Conservation (phyloP, 2,888 invertebrate genomes). For the Escarpia spicata region DNA sequence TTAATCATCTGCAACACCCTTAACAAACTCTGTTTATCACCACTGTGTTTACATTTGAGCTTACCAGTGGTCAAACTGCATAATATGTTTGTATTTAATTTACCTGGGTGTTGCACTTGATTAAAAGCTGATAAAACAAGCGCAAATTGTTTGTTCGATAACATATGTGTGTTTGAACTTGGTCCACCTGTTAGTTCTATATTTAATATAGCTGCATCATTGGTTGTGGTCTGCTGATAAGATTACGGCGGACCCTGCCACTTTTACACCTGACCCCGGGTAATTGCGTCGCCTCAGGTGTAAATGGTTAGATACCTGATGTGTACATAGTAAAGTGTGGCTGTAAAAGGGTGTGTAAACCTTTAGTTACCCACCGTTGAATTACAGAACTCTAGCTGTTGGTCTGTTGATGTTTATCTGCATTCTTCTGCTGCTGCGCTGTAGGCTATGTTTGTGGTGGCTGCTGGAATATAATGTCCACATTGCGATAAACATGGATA, state of each 20-base stretch:
- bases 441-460: not conserved
- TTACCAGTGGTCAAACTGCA: not conserved
- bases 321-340: not conserved
- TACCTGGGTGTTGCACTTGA: not conserved
- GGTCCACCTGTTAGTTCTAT: not conserved
- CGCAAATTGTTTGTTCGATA: not conserved
- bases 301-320: not conserved
- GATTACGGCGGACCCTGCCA: not conserved
- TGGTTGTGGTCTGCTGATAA: not conserved
- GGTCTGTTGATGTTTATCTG: not conserved
- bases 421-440: not conserved
- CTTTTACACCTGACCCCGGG: not conserved
- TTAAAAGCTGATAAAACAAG: not conserved
- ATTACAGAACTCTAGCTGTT: not conserved
- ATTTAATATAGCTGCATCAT: not conserved
- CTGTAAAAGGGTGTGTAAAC: not conserved
- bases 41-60: not conserved
- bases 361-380: not conserved
- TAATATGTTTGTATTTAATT: slow-evolving; percentile 13
- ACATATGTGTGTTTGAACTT: not conserved
- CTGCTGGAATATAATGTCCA: not conserved
- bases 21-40: not conserved
- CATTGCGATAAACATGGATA: not conserved
- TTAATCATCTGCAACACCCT: not conserved
- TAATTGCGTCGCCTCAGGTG: not conserved